Conservation (phyloP, 2,888 invertebrate species). For the Odontothrips loti region DNA sequence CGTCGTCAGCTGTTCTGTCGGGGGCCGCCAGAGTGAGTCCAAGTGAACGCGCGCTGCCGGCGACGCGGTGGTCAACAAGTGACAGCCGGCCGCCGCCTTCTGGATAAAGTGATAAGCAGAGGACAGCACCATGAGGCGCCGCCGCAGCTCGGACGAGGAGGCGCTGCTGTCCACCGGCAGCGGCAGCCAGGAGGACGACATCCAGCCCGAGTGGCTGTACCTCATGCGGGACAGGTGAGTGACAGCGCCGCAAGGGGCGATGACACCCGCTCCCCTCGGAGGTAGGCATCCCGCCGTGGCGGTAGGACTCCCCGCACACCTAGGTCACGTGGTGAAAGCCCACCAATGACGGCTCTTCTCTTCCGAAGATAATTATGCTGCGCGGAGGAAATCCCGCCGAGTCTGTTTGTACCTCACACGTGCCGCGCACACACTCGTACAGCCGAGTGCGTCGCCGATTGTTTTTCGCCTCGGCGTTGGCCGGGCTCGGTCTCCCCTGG, state of each 20-base stretch:
- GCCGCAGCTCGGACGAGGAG: conserved; percentile 12
- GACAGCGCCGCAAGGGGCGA: not conserved
- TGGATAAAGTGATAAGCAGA: not conserved
- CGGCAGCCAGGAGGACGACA: not conserved
- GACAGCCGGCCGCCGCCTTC: too few relatives aligned
- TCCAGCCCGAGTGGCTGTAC: conserved; percentile 10
- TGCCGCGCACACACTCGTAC: too few relatives aligned
- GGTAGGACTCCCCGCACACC: not conserved
- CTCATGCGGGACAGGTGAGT: conserved; percentile 16
- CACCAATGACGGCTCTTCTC: not conserved
- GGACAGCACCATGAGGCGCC: not conserved
- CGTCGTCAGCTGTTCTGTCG: too few relatives aligned
- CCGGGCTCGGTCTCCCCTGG: too few relatives aligned
- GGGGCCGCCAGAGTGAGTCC: too few relatives aligned
- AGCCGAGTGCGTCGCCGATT: too few relatives aligned
- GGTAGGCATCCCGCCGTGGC: not conserved
- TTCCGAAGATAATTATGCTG: not conserved
- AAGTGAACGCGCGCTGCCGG: too few relatives aligned
- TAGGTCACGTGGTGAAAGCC: not conserved
- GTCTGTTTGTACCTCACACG: too few relatives aligned
- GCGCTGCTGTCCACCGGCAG: not conserved
- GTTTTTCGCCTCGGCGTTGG: too few relatives aligned
- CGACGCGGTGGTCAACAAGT: too few relatives aligned
- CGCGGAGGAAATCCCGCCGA: too few relatives aligned
- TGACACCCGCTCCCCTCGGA: not conserved